phyloP scores from a whole-genome alignment of 1,140 invertebrate species.

The Oreohelix idahoensis region DNA sequence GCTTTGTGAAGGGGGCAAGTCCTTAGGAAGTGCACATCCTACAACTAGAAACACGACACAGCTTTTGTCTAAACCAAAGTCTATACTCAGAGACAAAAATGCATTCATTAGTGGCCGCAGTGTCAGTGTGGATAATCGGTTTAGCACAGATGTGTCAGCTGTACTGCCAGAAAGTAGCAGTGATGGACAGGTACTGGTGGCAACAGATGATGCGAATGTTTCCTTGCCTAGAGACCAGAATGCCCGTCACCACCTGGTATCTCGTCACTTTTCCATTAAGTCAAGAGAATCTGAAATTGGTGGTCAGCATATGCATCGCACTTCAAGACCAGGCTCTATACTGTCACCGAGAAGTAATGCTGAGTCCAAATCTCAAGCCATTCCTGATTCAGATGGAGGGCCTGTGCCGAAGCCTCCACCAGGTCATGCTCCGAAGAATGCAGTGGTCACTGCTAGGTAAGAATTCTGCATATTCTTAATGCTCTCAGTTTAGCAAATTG shows the following conservation, averaged over 20 bases:
- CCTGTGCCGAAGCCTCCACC: conserved; percentile 54
- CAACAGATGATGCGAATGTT: conserved; percentile 31
- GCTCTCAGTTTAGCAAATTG: too few species aligned
- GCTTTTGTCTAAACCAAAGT: conserved; percentile 39
- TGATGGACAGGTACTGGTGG: conserved; percentile 15
- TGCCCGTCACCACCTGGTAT: neutral
- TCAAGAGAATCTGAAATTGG: neutral
- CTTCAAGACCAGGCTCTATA: neutral
- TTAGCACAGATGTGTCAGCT: conserved; percentile 16
- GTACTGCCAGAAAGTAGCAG: conserved; percentile 1
- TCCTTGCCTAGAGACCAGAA: conserved; percentile 22
- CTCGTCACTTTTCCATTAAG: conserved; percentile 10
- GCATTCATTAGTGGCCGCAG: conserved; percentile 29
- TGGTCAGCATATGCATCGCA: conserved; percentile 26
- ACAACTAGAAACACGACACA: neutral
- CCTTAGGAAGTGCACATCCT: conserved; percentile 14
- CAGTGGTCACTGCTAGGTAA: conserved; percentile 61
- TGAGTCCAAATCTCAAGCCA: conserved; percentile 8
- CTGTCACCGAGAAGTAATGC: neutral
- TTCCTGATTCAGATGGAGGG: conserved; percentile 20
- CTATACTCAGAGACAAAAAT: conserved; percentile 47
- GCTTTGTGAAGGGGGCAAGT: conserved; percentile 9
- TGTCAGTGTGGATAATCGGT: conserved; percentile 36
- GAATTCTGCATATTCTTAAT: too few species aligned
- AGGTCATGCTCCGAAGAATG: conserved; percentile 54